A percentile compares a stretch with the other conserved stretches of the same genome.
Conservation (phyloP, 1,140 invertebrate genomes). For the Manduca sexta region DNA sequence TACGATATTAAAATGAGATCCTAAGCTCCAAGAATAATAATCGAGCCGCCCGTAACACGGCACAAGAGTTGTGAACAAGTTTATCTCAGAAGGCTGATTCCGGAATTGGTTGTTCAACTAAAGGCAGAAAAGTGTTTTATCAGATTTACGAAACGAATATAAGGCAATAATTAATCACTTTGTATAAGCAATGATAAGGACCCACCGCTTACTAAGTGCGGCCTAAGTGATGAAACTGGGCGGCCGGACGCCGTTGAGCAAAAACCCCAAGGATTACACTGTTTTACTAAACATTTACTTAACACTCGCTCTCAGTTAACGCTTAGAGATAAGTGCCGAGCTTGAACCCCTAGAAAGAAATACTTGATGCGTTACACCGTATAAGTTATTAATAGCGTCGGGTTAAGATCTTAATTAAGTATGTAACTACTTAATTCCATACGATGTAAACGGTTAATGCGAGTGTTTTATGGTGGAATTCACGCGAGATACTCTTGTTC, state of each 20-base stretch:
- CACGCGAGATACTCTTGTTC: constrained; percentile 2
- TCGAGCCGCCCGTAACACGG: too few relatives aligned
- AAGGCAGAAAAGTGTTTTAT: too few relatives aligned
- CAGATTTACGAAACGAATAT: too few relatives aligned
- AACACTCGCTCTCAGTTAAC: constrained; percentile 21
- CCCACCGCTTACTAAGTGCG: constrained; percentile 21
- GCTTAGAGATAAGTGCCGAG: constrained; percentile 6
- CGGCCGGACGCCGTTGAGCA: constrained; percentile 10
- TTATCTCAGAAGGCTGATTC: too few relatives aligned
- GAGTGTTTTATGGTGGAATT: constrained; percentile 1
- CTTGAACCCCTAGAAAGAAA: constrained; percentile 12
- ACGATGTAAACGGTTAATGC: constrained; percentile 2
- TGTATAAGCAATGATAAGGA: constrained; percentile 33
- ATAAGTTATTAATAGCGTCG: constrained; percentile 3
- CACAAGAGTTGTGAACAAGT: too few relatives aligned
- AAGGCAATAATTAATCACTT: constrained; percentile 37
- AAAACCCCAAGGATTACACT: constrained; percentile 38
- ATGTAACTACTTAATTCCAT: background rate
- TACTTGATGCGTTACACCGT: constrained; percentile 9
- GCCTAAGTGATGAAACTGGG: constrained; percentile 26
- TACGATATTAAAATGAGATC: too few relatives aligned
- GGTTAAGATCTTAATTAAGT: constrained; percentile 1
- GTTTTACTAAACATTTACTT: constrained; percentile 40
- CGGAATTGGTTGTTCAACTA: too few relatives aligned
- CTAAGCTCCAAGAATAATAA: too few relatives aligned